Conservation (phyloP, 2,797 vertebrate species). For the Lutjanus campechanus region DNA sequence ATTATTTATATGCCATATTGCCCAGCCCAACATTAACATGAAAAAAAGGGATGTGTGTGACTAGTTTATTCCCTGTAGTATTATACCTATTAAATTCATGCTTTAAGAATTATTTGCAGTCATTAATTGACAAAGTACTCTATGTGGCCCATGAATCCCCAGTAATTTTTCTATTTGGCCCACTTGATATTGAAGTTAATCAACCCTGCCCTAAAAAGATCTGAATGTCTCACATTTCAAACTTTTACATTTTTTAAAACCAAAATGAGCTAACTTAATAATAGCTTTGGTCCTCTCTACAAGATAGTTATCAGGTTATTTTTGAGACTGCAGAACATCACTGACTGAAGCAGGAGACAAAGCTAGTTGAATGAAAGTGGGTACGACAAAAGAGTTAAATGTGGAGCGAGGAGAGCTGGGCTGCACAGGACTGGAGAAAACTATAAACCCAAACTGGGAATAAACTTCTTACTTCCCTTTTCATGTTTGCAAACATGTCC, state of each 20-base stretch:
- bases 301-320: background rate
- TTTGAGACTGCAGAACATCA: conserved; percentile 9
- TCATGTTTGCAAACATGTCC: conserved; percentile 31
- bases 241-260: conserved; percentile 1
- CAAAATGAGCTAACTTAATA: background rate
- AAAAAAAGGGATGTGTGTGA: no score
- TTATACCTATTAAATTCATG: no score
- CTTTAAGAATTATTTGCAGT: no score
- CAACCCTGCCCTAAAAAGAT: background rate
- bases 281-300: background rate
- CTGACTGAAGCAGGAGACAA: conserved; percentile 1
- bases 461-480: conserved; percentile 11
- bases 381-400: conserved; percentile 13
- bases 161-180: no score
- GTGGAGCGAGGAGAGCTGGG: background rate
- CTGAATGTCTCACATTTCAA: background rate
- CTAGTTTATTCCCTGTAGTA: no score
- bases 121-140: no score
- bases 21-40: no score
- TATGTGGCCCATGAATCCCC: no score
- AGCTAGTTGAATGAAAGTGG: background rate
- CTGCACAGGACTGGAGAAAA: conserved; percentile 6
- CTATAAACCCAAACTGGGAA: conserved; percentile 12
- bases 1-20: no score
- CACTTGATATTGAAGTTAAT: no score